Evolutionary conservation across 2,113 vertebrate genomes (phyloP), one percentile per base, ranked within the genome.

Genomic region (Lampris incognitus): DNA sequence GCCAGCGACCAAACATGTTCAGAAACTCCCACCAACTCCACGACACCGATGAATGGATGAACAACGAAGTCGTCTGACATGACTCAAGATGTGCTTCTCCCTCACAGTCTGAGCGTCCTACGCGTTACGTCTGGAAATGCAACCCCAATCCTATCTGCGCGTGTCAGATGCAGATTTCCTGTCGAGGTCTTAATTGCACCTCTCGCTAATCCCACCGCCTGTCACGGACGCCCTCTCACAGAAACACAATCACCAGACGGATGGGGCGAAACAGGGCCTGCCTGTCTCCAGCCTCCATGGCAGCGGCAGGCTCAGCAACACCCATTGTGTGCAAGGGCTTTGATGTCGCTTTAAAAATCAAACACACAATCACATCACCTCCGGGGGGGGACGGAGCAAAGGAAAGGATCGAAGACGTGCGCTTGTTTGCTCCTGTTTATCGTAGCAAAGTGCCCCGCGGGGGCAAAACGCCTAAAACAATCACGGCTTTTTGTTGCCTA

Each of bases 171-270:
- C 69, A 52, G 79, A 81, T 79, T 89, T 82, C 86, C 88, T 48
- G 81, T 75, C 59, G 82, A 89, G 89, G 69, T 83, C 84, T 86
- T 93, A 93, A 94, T 93, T 93, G 92, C 87, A 77, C 90, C 83
- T 85, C 83, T 81, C 62, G 36, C 70, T 90, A 92, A 92, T 92
- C 87, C 88, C 39, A 61, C 59, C 10, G 69, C 81, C 85, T 89
- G 90, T 91, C 78, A 79, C 69, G 68, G 75, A 46, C 68, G 77
- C 63, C 5, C 66, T 81, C 80, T 84, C 91, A 66, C 76, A 55
- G 74, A 79, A 70, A 81, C 73, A 86, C 91, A 89, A 92, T 91
- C 82, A 79, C 48, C 80, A 61, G 75, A 74, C 90, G 89, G 85
- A 90, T 88, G 82, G 78, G 80, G 70, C 78, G 76, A 78, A 84